Percentiles rank a stretch among this genome's conserved stretches.
phyloP scores from a whole-genome alignment of 1,140 invertebrate species.

The Arctopsyche grandis region DNA sequence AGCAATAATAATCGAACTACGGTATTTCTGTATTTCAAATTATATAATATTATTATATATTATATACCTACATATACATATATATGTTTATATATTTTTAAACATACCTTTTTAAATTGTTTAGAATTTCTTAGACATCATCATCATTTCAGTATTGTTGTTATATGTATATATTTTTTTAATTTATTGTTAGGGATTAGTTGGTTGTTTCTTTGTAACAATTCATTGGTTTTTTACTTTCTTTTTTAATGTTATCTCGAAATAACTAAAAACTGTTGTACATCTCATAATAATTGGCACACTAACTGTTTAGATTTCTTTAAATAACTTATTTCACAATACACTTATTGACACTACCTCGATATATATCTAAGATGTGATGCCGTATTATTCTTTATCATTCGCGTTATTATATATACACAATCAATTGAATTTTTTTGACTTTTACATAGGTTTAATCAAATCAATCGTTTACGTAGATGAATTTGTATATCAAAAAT shows the following conservation, averaged over 20 bases:
- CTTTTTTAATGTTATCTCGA: not conserved
- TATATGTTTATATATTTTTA: not conserved
- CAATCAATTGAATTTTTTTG: not conserved
- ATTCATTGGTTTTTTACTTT: not conserved
- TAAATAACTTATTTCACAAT: not conserved
- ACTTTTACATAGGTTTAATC: not conserved
- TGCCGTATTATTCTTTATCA: slow-evolving; percentile 10
- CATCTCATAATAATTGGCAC: not conserved
- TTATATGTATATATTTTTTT: not conserved
- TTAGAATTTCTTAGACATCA: not conserved
- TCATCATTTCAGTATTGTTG: slow-evolving; percentile 24
- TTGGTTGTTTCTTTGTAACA: not conserved
- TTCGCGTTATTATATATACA: not conserved
- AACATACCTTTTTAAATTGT: not conserved
- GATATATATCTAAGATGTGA: slow-evolving; percentile 7
- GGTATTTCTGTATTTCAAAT: not conserved
- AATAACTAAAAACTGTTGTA: not conserved
- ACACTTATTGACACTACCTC: not conserved
- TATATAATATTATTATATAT: not conserved
- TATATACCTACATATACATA: no score
- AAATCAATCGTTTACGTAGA: not conserved
- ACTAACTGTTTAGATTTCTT: no score
- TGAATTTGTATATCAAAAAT: not conserved
- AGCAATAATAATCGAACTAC: not conserved
- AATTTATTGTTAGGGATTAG: not conserved